Conservation (phyloP, 2,113 vertebrate genomes). For the Cricetomys ansorgei region DNA sequence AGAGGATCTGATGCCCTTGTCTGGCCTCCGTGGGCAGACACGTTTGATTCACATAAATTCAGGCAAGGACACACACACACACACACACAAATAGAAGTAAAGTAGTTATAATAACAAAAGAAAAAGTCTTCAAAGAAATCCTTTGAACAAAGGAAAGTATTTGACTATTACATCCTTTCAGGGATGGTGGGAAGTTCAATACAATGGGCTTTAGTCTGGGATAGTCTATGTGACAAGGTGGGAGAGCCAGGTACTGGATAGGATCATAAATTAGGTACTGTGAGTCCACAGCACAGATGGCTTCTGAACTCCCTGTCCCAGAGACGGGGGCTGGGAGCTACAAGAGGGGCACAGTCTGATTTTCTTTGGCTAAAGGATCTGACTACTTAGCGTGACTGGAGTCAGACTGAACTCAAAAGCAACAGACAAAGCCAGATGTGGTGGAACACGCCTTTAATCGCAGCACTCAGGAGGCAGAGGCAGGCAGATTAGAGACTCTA, state of each 20-base stretch:
- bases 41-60: background rate
- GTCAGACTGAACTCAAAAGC: background rate
- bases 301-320: background rate
- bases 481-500: background rate
- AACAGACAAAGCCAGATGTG: background rate
- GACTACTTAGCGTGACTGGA: background rate
- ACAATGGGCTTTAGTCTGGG: background rate
- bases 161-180: background rate
- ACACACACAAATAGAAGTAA: background rate
- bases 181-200: background rate
- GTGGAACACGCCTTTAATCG: accelerated
- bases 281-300: background rate
- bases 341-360: background rate
- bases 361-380: background rate
- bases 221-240: background rate
- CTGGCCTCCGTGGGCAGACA: background rate
- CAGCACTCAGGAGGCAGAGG: background rate
- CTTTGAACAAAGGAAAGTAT: background rate
- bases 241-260: background rate
- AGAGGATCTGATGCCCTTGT: background rate
- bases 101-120: background rate
- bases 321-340: too few relatives aligned
- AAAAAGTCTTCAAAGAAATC: background rate
- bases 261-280: background rate
- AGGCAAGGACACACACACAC: background rate